Conservation (phyloP, 2,113 vertebrate genomes). For the Rostratula benghalensis region DNA sequence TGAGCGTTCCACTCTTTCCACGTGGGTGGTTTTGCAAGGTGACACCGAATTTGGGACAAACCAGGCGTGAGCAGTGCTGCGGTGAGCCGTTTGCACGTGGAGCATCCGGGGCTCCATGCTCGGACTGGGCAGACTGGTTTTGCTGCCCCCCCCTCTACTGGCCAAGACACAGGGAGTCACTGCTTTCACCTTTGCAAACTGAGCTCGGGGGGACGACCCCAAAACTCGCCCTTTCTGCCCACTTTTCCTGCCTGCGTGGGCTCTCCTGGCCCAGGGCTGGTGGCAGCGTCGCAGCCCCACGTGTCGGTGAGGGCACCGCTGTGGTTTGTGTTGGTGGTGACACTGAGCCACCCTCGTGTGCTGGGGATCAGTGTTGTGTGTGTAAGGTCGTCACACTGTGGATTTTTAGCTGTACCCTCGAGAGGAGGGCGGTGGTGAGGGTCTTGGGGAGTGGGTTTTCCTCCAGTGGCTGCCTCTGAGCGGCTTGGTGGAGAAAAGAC, state of each 20-base stretch:
- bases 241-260: not conserved
- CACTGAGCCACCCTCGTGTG: accelerated
- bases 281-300: not conserved
- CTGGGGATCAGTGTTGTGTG: not conserved
- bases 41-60: not conserved
- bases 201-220: not conserved
- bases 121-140: not conserved
- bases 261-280: not conserved
- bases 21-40: accelerated
- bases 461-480: not conserved
- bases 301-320: not conserved
- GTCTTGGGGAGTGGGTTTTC: no score
- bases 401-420: not conserved
- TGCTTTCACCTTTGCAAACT: not conserved
- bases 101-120: not conserved
- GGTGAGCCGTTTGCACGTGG: no score
- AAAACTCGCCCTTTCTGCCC: not conserved
- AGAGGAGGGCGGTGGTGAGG: not conserved
- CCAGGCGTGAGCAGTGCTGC: accelerated
- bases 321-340: not conserved
- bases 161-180: not conserved
- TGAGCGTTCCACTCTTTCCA: not conserved
- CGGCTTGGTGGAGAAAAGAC: not conserved
- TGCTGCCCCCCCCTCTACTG: not conserved
- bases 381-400: not conserved